Conservation (phyloP, 2,888 invertebrate species). For the Pheosia gnoma region DNA sequence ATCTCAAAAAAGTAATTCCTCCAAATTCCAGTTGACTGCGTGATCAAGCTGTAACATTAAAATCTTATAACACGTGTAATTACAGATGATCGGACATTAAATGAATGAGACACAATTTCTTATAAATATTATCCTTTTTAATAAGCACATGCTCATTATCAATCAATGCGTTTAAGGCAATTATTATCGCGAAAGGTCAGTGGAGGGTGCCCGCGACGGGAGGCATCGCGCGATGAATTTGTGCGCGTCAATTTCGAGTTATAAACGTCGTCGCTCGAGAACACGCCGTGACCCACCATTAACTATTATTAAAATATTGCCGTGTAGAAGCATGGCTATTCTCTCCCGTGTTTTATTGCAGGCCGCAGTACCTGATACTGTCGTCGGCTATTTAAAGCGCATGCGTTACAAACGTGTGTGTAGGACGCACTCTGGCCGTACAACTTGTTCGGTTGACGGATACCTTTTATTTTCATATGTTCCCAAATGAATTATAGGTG, state of each 20-base stretch:
- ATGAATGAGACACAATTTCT: not conserved
- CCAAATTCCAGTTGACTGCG: too few species aligned
- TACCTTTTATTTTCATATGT: conserved; percentile 65
- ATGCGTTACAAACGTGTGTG: conserved; percentile 76
- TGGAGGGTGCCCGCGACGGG: conserved; percentile 49
- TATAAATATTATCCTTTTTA: not conserved
- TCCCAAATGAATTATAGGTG: conserved; percentile 73
- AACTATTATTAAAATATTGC: conserved; percentile 83
- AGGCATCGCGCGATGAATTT: conserved; percentile 70
- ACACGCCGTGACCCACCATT: conserved; percentile 77
- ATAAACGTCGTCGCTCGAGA: conserved; percentile 77
- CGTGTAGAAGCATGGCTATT: conserved; percentile 76
- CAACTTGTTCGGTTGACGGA: conserved; percentile 56
- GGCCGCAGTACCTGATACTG: conserved; percentile 72
- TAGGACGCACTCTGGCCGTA: conserved; percentile 58
- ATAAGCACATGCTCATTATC: conserved; percentile 36
- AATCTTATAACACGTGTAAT: too few species aligned
- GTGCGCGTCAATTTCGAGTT: conserved; percentile 77
- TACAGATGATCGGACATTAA: too few species aligned
- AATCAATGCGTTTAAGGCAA: conserved; percentile 48
- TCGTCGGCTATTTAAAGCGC: conserved; percentile 79
- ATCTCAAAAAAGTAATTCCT: too few species aligned
- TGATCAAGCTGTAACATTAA: too few species aligned
- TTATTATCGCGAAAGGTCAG: conserved; percentile 61
- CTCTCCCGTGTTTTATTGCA: conserved; percentile 80